Conservation (phyloP, 2,888 invertebrate genomes). For the Trileptium ribeirensis region DNA sequence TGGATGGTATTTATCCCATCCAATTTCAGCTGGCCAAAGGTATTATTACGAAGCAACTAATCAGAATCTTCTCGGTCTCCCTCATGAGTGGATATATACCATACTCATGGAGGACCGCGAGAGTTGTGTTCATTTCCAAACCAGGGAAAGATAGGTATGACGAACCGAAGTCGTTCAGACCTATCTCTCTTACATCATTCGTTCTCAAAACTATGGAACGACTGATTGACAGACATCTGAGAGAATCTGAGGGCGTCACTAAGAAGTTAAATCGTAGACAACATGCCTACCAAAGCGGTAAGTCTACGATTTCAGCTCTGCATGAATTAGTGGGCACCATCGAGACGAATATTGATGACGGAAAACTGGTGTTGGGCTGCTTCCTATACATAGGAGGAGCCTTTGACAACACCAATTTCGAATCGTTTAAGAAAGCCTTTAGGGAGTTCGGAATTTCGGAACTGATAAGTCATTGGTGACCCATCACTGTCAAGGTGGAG, state of each 20-base stretch:
- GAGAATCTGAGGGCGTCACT: background rate
- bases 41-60: background rate
- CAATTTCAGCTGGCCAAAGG: background rate
- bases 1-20: slow-evolving; percentile 8
- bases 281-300: slow-evolving; percentile 15
- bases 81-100: slow-evolving; percentile 2
- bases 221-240: background rate
- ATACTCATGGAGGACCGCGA: background rate
- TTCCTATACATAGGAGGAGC: too few species aligned
- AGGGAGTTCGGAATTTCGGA: too few species aligned
- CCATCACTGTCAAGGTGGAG: too few species aligned
- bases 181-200: background rate
- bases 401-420: too few species aligned
- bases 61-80: background rate
- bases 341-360: too few species aligned
- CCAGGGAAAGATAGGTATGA: background rate
- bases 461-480: too few species aligned
- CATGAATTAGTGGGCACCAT: too few species aligned
- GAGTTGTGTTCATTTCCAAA: slow-evolving; percentile 9
- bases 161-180: background rate
- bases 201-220: background rate
- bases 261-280: background rate
- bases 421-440: too few species aligned
- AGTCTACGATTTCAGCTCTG: too few species aligned
- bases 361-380: too few species aligned